Percentiles rank a stretch among this genome's conserved stretches.
Conservation (phyloP, 30 jellyfish, hydroid and myxozoan genomes). For the Rhopilema esculentum region DNA sequence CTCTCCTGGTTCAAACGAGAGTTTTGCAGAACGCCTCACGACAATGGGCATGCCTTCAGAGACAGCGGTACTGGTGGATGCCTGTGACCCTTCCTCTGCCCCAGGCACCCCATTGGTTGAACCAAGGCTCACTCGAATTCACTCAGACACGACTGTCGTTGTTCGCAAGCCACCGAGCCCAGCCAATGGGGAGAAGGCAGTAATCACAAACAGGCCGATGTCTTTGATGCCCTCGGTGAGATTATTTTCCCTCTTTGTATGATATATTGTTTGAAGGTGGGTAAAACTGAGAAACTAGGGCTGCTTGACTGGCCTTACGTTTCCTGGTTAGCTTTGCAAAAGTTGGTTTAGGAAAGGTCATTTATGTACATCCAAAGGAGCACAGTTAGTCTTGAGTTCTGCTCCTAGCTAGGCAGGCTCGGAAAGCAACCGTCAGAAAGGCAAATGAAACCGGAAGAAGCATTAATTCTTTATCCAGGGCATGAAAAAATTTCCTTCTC, state of each 20-base stretch:
- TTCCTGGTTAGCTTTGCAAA: no score
- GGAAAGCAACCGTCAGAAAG: no score
- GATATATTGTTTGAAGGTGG: background rate
- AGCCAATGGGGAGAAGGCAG: conserved; percentile 63
- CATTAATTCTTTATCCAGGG: no score
- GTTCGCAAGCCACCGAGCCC: conserved; percentile 62
- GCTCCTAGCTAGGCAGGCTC: no score
- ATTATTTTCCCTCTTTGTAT: background rate
- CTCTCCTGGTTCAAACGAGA: conserved; percentile 51
- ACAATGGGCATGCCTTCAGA: conserved; percentile 78
- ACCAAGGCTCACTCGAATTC: conserved; percentile 76
- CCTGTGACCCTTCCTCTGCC: conserved; percentile 73
- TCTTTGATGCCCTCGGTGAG: conserved; percentile 73
- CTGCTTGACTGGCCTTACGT: no score
- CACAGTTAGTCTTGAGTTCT: no score
- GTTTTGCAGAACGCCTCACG: conserved; percentile 78
- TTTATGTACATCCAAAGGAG: no score
- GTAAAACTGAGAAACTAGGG: no score
- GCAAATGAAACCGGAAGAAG: no score
- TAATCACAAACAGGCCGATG: conserved; percentile 46
- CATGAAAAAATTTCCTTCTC: no score
- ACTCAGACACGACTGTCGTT: conserved; percentile 73
- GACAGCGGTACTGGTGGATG: conserved; percentile 78
- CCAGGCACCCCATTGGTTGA: conserved; percentile 46
- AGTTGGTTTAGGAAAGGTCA: no score